These are phyloP conservation scores for Uria lomvia DNA, from an alignment of 2,113 vertebrate genomes.

Conservation along the genomic window DNA sequence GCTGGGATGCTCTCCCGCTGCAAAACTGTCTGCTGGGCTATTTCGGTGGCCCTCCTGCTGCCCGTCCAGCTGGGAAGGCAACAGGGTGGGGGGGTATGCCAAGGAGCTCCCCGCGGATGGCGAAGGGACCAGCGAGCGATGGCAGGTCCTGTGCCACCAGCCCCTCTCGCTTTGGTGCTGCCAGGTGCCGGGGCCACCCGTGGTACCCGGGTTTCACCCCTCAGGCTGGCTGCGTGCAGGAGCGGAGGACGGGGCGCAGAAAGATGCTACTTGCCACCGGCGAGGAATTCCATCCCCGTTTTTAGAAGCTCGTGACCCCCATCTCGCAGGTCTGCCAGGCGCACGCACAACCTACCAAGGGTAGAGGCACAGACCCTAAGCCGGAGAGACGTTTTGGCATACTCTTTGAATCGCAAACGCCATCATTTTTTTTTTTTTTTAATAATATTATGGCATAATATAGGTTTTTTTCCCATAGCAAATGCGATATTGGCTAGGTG, in stretches of 20 bases:
- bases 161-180: neutral
- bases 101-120: neutral
- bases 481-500: neutral
- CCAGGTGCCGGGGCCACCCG: neutral
- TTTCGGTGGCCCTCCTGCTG: neutral
- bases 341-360: neutral
- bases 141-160: neutral
- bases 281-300: neutral
- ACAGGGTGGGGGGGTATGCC: neutral
- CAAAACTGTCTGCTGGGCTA: neutral
- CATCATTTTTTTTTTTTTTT: too few species aligned
- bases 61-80: neutral
- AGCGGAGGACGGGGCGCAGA: neutral
- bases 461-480: neutral
- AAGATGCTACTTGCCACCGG: rapidly evolving
- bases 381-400: neutral
- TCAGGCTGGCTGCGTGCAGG: neutral
- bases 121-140: rapidly evolving
- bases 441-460: too few species aligned
- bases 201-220: neutral
- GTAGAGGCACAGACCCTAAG: neutral
- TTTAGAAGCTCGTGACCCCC: neutral
- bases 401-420: neutral
- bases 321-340: neutral
- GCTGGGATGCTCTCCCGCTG: neutral